Percentiles rank a stretch among this genome's conserved stretches.
Conservation (phyloP, 2,888 invertebrate species). For the Tridacna crocea region DNA sequence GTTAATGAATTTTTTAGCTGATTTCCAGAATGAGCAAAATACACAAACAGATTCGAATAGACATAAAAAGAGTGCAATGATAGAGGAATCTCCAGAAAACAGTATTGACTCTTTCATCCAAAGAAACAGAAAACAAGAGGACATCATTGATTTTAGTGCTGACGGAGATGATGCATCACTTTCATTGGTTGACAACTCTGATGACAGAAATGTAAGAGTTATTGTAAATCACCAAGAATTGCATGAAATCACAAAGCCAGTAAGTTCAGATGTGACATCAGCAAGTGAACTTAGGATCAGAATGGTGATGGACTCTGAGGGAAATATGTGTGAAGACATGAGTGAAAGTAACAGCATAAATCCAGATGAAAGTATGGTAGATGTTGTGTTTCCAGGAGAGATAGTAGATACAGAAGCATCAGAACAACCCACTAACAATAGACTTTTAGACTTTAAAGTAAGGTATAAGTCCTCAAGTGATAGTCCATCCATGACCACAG, state of each 20-base stretch:
- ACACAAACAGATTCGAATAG: slow-evolving; percentile 1
- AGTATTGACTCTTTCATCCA: slow-evolving; percentile 44
- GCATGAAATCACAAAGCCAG: slow-evolving; percentile 21
- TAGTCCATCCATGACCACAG: slow-evolving; percentile 2
- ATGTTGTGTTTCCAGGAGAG: slow-evolving; percentile 66
- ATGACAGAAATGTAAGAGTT: slow-evolving; percentile 40
- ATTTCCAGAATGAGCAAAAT: slow-evolving; percentile 54
- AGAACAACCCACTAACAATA: slow-evolving; percentile 32
- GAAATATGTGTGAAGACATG: slow-evolving; percentile 22
- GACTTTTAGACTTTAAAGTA: slow-evolving; percentile 60
- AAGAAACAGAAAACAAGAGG: slow-evolving; percentile 30
- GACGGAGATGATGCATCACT: slow-evolving; percentile 31
- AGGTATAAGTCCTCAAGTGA: slow-evolving; percentile 37
- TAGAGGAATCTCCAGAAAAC: slow-evolving; percentile 4
- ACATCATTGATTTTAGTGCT: slow-evolving; percentile 2
- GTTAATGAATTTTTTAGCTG: slow-evolving; percentile 52
- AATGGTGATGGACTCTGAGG: slow-evolving; percentile 46
- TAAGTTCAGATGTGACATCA: background rate
- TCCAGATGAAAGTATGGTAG: slow-evolving; percentile 1
- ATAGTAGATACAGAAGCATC: slow-evolving; percentile 52
- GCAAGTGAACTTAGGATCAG: slow-evolving; percentile 28
- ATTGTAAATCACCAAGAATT: slow-evolving; percentile 39
- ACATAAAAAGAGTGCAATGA: background rate
- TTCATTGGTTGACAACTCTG: slow-evolving; percentile 38
- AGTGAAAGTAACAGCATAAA: background rate